Evolutionary conservation across 2,888 invertebrate species (phyloP).

Genomic region (Drosophila sordidapex): DNA sequence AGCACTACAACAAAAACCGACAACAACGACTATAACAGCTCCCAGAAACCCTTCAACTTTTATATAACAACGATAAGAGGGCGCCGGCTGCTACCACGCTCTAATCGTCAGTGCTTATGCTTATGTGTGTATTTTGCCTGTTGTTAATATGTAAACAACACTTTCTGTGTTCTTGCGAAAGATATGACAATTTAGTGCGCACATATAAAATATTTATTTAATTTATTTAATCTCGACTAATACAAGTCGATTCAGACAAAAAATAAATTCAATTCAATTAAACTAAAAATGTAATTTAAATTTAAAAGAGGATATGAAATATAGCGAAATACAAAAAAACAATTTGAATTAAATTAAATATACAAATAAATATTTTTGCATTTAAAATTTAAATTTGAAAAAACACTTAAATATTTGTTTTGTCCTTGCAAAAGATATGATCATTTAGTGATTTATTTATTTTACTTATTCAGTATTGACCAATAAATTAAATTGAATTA

Average conservation of each 20-base stretch:
- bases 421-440: too few species aligned
- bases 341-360: not conserved
- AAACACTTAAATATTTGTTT: too few species aligned
- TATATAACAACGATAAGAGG: slow-evolving; percentile 23
- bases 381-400: too few species aligned
- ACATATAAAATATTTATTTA: not conserved
- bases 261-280: not conserved
- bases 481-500: not conserved
- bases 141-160: slow-evolving; percentile 18
- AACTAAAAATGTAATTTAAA: not conserved
- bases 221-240: not conserved
- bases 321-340: not conserved
- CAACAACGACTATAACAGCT: slow-evolving; percentile 2
- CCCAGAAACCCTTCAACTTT: slow-evolving; percentile 11
- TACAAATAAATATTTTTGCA: too few species aligned
- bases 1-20: slow-evolving; percentile 4
- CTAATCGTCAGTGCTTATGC: slow-evolving; percentile 13
- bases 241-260: not conserved
- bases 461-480: too few species aligned
- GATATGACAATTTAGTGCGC: not conserved
- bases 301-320: not conserved
- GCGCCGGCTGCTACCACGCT: slow-evolving; percentile 4
- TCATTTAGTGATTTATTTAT: too few species aligned
- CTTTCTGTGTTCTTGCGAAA: slow-evolving; percentile 18
- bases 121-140: not conserved